Evolutionary conservation across 1,140 invertebrate genomes (phyloP), one percentile per base, ranked within the genome.

Genomic region (Drosophila lowei): DNA sequence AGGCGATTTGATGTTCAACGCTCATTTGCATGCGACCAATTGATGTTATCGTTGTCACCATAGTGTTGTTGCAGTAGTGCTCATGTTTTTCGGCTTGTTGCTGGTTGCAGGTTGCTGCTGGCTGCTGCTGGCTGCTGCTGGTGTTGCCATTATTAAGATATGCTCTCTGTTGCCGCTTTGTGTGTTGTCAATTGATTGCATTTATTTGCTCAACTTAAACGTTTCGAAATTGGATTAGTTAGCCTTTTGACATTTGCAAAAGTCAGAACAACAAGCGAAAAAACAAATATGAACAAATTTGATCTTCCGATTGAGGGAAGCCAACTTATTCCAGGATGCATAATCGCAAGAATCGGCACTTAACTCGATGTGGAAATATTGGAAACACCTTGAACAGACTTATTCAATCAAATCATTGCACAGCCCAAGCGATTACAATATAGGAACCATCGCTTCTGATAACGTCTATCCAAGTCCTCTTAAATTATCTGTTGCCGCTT

Each of bases 1-100:
- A 81, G 75, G 75, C 70, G 79, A 78, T 84, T 79, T 70, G 46
- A 57, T 67, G 64, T 73, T 54, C 56, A 83, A 83, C 70, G 56
- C 68, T 73, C 78, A 81, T 81, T 83, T 81, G 79, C 79, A 81
- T 83, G 67, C 67, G 21, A 16, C 48, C 16, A 46, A 9, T 18
- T 18, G 44, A 70, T 55, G 23, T 25, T 25, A 5, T 25, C 23
- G 23, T 25, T 75, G 66, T 56, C 49, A 43, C 49, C 48, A 34
- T 48, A 53, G 16, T 66, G 18, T 28, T 59, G 13, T 23, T 71
- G 16, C 9, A 28, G 16, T 50, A 43, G 15, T 9, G 52, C 21
- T 47, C 30, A 15, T 28, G 7, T 23, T 47, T 11, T 57, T 43
- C n/a, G 49, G 52, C 49, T 54, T 16, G 18, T 41, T 34, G 9